Evolutionary conservation across 2,888 invertebrate genomes (phyloP), one percentile per base, ranked within the genome.

Genomic region (Polyploca ridens): DNA sequence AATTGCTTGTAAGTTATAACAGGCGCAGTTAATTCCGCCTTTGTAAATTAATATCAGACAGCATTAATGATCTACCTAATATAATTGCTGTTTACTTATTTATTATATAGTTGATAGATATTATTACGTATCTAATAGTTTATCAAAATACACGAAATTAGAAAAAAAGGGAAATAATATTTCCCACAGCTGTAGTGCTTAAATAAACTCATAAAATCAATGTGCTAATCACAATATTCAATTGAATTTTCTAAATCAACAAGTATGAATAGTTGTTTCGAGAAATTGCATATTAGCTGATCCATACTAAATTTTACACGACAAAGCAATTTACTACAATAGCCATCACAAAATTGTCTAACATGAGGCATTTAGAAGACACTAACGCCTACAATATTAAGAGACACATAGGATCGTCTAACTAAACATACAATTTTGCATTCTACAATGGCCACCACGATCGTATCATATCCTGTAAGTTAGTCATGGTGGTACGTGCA

Each of bases 401-500:
- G 13, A 13, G 13, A 27, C 5, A 46, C 46, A 27, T 27, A 27
- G 7, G 16, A 19, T 54, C 54, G 19, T 14, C 54, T 54, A 54
- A 54, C 3, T 19, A 49, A n/a, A 3, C 14, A 62, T 63, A 35
- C 38, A 62, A 58, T 63, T 67, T 65, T 63, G 67, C 65, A 67
- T 67, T 63, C 67, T 62, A 57, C 57, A 13, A 35, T 38, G 38
- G 59, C 2, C 49, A 46, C 41, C 57, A 44, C 63, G 65, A 59
- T 61, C 60, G 63, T 16, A 60, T 46, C 63, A 62, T 63, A 65
- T 67, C 67, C 67, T 67, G 67, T 62, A 38, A 62, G 58, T 65
- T 67, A 65, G 63, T 67, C 67, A 67, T 67, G 38, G 19, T 33
- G 58, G 60, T 41, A 41, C 61, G 61, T 61, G 61, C 41, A 27